Percentiles rank a stretch among this genome's conserved stretches.
Conservation (phyloP, 2,113 vertebrate genomes). For the Leptosomus discolor region DNA sequence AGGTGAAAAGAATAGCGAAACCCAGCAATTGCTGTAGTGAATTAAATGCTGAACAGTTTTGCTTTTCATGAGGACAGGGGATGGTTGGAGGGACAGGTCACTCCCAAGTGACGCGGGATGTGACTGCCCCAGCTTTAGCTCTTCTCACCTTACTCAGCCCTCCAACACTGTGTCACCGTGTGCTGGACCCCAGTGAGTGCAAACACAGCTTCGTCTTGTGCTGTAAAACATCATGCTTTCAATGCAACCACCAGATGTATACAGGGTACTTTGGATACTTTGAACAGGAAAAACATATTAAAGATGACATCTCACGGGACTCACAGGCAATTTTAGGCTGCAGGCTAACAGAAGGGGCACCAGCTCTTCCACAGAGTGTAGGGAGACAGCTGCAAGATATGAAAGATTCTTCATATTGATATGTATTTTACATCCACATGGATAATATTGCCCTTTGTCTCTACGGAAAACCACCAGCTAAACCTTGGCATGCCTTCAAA, state of each 20-base stretch:
- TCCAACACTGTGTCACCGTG: accelerated
- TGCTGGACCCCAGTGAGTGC: neutral
- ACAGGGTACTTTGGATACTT: neutral
- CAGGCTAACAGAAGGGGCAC: neutral
- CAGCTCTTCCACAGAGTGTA: neutral
- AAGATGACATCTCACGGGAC: neutral
- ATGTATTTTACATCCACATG: neutral
- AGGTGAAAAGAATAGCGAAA: neutral
- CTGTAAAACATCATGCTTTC: neutral
- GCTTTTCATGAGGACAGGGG: neutral
- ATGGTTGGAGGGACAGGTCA: neutral
- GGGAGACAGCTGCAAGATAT: neutral
- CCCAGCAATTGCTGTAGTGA: neutral
- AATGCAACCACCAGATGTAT: neutral
- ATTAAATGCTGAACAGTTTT: neutral
- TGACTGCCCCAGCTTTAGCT: neutral
- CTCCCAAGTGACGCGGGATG: neutral
- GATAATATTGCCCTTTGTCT: neutral
- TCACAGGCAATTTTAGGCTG: accelerated
- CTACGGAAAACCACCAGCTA: neutral
- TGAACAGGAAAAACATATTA: neutral
- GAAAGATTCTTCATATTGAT: neutral
- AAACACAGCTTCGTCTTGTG: neutral
- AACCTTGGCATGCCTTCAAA: neutral
- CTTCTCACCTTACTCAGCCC: neutral